Conservation (phyloP, 2,888 invertebrate genomes). For the Oxyscelio sp. region DNA sequence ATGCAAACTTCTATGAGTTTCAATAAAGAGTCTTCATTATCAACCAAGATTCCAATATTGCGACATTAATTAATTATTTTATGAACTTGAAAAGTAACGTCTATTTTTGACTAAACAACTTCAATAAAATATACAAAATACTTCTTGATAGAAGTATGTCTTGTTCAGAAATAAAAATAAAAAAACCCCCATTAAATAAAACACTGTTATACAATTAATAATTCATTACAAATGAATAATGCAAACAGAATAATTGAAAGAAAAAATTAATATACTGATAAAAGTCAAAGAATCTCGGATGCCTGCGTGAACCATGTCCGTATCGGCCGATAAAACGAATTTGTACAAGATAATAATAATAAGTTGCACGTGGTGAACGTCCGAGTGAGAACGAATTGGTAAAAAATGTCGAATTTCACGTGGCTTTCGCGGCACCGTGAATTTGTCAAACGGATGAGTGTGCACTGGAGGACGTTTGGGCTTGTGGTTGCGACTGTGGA, state of each 20-base stretch:
- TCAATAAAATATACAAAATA: too few relatives aligned
- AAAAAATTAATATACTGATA: too few relatives aligned
- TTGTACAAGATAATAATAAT: conserved; percentile 53
- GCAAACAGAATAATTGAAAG: too few relatives aligned
- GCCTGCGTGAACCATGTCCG: conserved; percentile 9
- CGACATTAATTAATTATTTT: too few relatives aligned
- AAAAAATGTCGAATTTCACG: conserved; percentile 79
- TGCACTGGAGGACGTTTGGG: conserved; percentile 80
- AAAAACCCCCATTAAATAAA: too few relatives aligned
- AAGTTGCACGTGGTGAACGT: conserved; percentile 34
- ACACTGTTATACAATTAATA: too few relatives aligned
- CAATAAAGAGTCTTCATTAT: neutral
- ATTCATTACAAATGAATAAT: too few relatives aligned
- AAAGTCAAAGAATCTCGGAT: conserved; percentile 1
- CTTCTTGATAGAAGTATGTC: too few relatives aligned
- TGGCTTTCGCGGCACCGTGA: conserved; percentile 80
- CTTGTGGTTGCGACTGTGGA: conserved; percentile 38
- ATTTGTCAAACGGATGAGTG: conserved; percentile 86
- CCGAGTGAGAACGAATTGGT: conserved; percentile 46
- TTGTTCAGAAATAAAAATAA: too few relatives aligned
- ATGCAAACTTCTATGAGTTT: neutral
- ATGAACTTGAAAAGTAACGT: too few relatives aligned
- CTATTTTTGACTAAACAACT: too few relatives aligned
- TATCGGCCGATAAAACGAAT: conserved; percentile 58
- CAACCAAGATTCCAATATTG: neutral